Evolutionary conservation across 2,888 invertebrate species (phyloP).

Genomic region (Baronia brevicornis): DNA sequence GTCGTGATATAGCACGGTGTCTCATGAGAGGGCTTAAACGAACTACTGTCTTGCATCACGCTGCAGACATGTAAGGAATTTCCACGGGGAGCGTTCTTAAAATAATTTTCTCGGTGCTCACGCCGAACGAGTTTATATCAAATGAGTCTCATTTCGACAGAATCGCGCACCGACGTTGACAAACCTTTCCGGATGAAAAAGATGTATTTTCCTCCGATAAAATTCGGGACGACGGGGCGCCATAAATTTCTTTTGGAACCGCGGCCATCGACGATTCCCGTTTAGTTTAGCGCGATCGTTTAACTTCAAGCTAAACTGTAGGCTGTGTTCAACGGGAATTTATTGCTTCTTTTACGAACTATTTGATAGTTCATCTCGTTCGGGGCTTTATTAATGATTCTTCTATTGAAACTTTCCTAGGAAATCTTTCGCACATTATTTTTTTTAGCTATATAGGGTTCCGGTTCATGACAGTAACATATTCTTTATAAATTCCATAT

Average conservation of each 20-base stretch:
- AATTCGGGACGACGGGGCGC: slow-evolving; percentile 45
- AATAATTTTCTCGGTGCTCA: slow-evolving; percentile 22
- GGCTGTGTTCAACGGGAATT: slow-evolving; percentile 15
- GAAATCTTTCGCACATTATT: too few species aligned
- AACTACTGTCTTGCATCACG: slow-evolving; percentile 3
- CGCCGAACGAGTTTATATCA: slow-evolving; percentile 46
- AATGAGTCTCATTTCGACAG: slow-evolving; percentile 52
- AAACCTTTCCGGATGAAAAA: slow-evolving; percentile 60
- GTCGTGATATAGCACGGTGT: too few species aligned
- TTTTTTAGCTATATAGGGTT: too few species aligned
- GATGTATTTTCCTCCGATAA: slow-evolving; percentile 66
- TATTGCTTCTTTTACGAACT: slow-evolving; percentile 17
- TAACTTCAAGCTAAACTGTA: slow-evolving; percentile 21
- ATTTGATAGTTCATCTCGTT: slow-evolving; percentile 16
- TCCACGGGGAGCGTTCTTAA: slow-evolving; percentile 12
- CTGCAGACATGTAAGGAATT: slow-evolving; percentile 15
- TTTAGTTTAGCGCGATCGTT: slow-evolving; percentile 24
- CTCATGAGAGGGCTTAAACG: too few species aligned
- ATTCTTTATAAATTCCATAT: too few species aligned
- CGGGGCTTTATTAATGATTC: slow-evolving; percentile 13
- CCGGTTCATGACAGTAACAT: too few species aligned
- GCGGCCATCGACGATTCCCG: slow-evolving; percentile 24
- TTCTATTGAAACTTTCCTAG: slow-evolving; percentile 10
- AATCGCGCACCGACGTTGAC: slow-evolving; percentile 62
- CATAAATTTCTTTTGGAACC: slow-evolving; percentile 31